These are phyloP conservation scores for Syrmaticus mikado DNA, from an alignment of 2,113 vertebrate genomes.

Conservation along the genomic window DNA sequence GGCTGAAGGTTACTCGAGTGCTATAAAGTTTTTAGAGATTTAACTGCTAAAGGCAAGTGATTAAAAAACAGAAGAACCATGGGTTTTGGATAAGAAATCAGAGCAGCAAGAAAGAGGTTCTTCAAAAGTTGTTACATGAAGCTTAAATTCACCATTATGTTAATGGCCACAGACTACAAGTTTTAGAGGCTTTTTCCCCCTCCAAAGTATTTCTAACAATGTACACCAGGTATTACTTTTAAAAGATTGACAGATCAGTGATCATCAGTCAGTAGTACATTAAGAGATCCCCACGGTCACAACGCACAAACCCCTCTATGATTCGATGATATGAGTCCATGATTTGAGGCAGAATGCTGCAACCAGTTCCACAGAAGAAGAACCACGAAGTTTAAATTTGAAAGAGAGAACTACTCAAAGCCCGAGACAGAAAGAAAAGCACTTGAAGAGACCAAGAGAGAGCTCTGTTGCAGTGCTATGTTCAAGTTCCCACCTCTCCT, in stretches of 20 bases:
- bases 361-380: background rate
- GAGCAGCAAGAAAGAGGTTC: background rate
- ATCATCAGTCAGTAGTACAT: background rate
- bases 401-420: background rate
- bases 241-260: background rate
- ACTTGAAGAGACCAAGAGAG: background rate
- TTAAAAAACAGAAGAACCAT: background rate
- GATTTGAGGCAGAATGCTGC: background rate
- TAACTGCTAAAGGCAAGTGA: background rate
- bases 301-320: background rate
- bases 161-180: background rate
- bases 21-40: background rate
- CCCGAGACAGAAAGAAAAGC: background rate
- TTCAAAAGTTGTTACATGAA: background rate
- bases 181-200: background rate
- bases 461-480: background rate
- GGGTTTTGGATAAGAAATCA: background rate
- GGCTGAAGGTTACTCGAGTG: background rate
- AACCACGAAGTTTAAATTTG: background rate
- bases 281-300: background rate
- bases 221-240: background rate
- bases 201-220: background rate
- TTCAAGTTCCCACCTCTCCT: constrained; percentile 22
- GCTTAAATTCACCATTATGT: background rate
- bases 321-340: too few species aligned